Evolutionary conservation across 2,888 invertebrate species (phyloP).

Genomic region (Cryptophagus acutangulus): DNA sequence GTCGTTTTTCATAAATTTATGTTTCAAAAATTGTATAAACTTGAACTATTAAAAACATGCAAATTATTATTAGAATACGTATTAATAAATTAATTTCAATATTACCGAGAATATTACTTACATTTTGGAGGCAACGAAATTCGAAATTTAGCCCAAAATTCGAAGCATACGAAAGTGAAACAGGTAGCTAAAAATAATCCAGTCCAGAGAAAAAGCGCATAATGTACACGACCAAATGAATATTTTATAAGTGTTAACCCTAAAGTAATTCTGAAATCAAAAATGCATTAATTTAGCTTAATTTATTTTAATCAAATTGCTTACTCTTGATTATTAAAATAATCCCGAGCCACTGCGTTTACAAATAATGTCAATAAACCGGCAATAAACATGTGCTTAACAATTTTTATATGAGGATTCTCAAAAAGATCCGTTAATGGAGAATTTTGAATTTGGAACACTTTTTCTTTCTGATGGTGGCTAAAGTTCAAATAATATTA

Average conservation of each 20-base stretch:
- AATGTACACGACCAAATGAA: constrained; percentile 58
- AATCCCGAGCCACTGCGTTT: constrained; percentile 68
- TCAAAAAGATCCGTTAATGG: constrained; percentile 74
- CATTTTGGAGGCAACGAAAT: no score
- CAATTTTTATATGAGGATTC: constrained; percentile 69
- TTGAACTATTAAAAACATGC: no score
- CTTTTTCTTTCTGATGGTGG: no score
- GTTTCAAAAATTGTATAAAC: no score
- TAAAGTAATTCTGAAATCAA: constrained; percentile 49
- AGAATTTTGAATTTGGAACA: constrained; percentile 70
- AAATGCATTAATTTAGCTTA: not conserved
- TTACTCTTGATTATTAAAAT: constrained; percentile 71
- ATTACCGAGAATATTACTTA: no score
- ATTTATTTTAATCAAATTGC: constrained; percentile 35
- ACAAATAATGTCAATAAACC: constrained; percentile 68
- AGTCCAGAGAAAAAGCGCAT: constrained; percentile 55
- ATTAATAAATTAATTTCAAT: no score
- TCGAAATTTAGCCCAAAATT: no score
- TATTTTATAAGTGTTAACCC: constrained; percentile 56
- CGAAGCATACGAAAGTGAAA: no score
- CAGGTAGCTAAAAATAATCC: constrained; percentile 49
- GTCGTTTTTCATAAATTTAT: no score
- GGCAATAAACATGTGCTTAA: constrained; percentile 80
- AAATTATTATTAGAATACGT: no score
- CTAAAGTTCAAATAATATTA: no score